Evolutionary conservation across 2,888 invertebrate genomes (phyloP), one percentile per base, ranked within the genome.

Genomic region (Steinernema hermaphroditum): DNA sequence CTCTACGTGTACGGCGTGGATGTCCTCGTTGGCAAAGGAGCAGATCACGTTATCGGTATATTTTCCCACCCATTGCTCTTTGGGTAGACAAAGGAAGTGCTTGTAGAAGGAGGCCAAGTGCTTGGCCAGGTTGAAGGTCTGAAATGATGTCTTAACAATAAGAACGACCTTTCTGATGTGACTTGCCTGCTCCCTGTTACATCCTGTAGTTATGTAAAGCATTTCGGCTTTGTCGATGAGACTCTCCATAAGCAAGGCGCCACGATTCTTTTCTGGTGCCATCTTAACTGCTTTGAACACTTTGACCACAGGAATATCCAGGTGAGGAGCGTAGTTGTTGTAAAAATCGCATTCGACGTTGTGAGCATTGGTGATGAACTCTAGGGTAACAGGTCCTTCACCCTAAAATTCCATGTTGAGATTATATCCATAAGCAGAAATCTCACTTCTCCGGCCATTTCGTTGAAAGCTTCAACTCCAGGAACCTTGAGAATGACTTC

Each of bases 161-260:
- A 37, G 37, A 4, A 12, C 12, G n/a, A 4, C 2, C 4, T 46
- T 4, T 19, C 16, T 46, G 46, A 9, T 4, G 4, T 46, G 16
- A 14, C 41, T 14, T 46, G 16, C 46, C 46, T 46, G 8, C 16
- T 46, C n/a, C 6, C n/a, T 6, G n/a, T 6, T 46, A 16, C 16
- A 46, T 46, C 46, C 46, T 37, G 24, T n/a, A 32, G 49, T n/a
- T n/a, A 41, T 29, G 8, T 2, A n/a, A 0, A 32, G 0, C 14
- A 8, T 41, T 16, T 14, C 32, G 4, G 44, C 37, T 0, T 27
- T 4, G 4, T 24, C 44, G n/a, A 49, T 24, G 8, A 69, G 34
- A 27, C 49, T 49, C 27, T 69, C 69, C 69, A 69, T 69, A 2
- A 46, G 69, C 0, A 69, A 0, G 1, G 49, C 69, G 2, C 69